Conservation (phyloP, 2,888 invertebrate species). For the Odontothrips loti region DNA sequence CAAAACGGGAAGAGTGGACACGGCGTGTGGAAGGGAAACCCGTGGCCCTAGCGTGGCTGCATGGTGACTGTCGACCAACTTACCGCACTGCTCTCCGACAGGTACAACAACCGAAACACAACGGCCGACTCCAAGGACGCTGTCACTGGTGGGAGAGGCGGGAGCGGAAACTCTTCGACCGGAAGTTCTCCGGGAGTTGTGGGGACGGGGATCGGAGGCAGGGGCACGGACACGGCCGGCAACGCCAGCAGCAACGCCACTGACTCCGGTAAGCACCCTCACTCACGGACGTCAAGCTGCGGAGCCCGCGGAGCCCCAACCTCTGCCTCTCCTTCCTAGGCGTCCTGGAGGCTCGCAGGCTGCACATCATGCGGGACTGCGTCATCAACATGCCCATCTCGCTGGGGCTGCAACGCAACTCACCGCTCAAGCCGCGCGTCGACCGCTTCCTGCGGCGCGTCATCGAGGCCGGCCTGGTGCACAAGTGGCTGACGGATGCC, state of each 20-base stretch:
- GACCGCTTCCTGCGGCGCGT: conserved; percentile 53
- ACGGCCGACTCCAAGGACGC: too few species aligned
- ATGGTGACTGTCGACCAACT: too few species aligned
- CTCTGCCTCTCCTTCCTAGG: background rate
- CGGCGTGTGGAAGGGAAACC: too few species aligned
- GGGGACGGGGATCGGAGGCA: background rate
- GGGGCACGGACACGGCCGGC: background rate
- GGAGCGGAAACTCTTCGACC: background rate
- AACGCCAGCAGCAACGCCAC: background rate
- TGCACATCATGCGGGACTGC: conserved; percentile 80
- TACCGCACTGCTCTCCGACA: too few species aligned
- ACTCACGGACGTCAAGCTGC: too few species aligned
- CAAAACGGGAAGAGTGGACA: too few species aligned
- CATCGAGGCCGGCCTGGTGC: conserved; percentile 69
- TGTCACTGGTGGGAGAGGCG: background rate
- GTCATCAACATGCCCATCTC: conserved; percentile 76
- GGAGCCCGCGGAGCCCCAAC: too few species aligned
- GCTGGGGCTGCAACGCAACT: conserved; percentile 73
- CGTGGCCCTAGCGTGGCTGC: too few species aligned
- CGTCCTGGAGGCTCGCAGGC: conserved; percentile 43
- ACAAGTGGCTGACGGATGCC: conserved; percentile 74
- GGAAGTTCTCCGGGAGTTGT: background rate
- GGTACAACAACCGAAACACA: too few species aligned
- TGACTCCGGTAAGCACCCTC: background rate
- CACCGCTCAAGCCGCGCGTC: conserved; percentile 41